Percentiles rank a stretch among this genome's conserved stretches.
phyloP scores from a whole-genome alignment of 2,888 invertebrate species.

The Chouioia cunea region DNA sequence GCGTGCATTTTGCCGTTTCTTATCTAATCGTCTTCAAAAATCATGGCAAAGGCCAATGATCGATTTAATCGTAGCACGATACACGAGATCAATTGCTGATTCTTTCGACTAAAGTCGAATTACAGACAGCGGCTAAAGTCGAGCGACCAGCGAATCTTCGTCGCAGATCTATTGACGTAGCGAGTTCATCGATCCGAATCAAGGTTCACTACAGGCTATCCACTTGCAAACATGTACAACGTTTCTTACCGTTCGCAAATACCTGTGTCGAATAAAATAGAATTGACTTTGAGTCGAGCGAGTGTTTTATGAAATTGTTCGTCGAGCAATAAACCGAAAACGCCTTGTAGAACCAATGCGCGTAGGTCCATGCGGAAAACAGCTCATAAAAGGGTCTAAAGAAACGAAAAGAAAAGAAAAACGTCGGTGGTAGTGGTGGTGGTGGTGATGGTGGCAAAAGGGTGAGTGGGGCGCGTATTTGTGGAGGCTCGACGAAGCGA shows the following conservation, averaged over 20 bases:
- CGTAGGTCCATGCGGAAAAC: too few relatives aligned
- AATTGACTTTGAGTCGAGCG: too few relatives aligned
- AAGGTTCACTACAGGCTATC: not conserved
- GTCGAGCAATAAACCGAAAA: too few relatives aligned
- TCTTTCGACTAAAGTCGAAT: not conserved
- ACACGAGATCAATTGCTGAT: conserved; percentile 36
- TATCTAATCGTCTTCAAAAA: conserved; percentile 40
- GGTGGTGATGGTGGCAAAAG: too few relatives aligned
- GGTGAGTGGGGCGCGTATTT: not conserved
- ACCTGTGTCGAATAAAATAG: too few relatives aligned
- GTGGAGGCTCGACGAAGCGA: conserved; percentile 35
- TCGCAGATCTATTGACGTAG: not conserved
- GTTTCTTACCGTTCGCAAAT: too few relatives aligned
- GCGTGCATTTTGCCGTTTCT: not conserved
- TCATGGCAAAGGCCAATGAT: conserved; percentile 24
- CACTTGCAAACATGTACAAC: too few relatives aligned
- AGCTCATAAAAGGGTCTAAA: too few relatives aligned
- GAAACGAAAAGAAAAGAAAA: not conserved
- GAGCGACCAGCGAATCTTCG: not conserved
- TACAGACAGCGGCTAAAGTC: not conserved
- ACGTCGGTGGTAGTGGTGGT: too few relatives aligned
- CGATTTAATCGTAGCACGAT: not conserved
- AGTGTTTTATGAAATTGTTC: too few relatives aligned
- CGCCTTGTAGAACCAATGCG: too few relatives aligned
- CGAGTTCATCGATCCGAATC: conserved; percentile 10